Base-by-base conservation (phyloP, 2,888 invertebrate species). In the Drosophila nr. fundita region DNA sequence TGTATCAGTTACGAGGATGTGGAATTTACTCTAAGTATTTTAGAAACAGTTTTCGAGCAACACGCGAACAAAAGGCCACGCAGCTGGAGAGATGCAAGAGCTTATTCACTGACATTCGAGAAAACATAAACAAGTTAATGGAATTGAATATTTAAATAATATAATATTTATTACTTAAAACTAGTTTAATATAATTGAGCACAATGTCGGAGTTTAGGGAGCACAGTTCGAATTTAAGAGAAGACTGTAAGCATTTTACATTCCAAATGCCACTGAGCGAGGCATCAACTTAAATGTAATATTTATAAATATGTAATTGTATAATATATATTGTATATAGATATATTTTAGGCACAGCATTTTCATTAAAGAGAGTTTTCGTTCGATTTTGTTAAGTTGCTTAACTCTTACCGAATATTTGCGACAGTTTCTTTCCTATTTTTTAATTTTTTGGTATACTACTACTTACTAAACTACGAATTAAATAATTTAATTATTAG, bases 1-100 rank as follows among this genome's bases (percentile, higher is more conserved):
- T 99, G 99, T 92, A 95, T 99, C 66, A 97, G 95, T 11, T 96
- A 95, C 92, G 95, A 95, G 58, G 98, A 99, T 93, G 97, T 96
- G 0, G 96, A 98, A 91, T 96, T 96, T 83, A 94, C 96, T 0
- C 91, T 96, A 15, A 94, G 94, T 27, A 95, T 95, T 24, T 91
- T 97, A 62, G 91, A 90, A 54, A 86, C 80, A 5, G 90, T 87
- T 42, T 83, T 92, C 10, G 69, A 75, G 11, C 80, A 84, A 32
- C 83, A 92, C 65, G 78, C 89, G 71, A 81, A 78, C 27, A 93
- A 93, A 67, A 83, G 78, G 32, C 80, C 82, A 36, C 87, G 92
- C 42, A 90, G 87, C 68, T 93, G 92, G 92, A 78, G 92, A 32
- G 38, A 24, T 13, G 54, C 42, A 18, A 11, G n/a, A 63, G 66